Evolutionary conservation across 2,113 vertebrate genomes (phyloP).

Genomic region (Pavo muticus): DNA sequence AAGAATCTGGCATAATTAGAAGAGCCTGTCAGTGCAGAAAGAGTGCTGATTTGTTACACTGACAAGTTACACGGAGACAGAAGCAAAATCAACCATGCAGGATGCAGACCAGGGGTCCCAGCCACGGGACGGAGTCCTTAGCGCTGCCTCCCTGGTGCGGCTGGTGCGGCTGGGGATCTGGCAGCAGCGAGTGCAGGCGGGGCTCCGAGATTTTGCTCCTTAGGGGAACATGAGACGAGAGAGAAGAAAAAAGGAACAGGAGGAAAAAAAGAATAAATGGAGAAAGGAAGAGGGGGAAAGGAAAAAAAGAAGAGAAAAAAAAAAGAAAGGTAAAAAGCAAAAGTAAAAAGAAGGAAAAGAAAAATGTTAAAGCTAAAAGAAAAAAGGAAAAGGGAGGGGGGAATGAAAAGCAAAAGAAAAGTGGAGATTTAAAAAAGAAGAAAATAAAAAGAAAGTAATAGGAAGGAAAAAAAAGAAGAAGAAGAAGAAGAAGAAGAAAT

Average conservation of each 20-base stretch:
- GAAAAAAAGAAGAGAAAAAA: rapidly evolving
- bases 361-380: neutral
- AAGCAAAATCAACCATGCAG: neutral
- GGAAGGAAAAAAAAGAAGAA: too few relatives aligned
- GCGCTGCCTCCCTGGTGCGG: neutral
- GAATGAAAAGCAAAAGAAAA: too few relatives aligned
- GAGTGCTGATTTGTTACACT: neutral
- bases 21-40: neutral
- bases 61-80: neutral
- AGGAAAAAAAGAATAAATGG: too few relatives aligned
- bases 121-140: neutral
- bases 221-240: neutral
- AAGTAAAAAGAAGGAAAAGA: neutral
- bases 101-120: neutral
- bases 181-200: rapidly evolving
- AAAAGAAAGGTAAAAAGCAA: too few relatives aligned
- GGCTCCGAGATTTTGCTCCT: neutral
- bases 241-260: rapidly evolving
- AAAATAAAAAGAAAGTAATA: neutral
- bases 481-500: too few relatives aligned
- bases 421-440: rapidly evolving
- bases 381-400: too few relatives aligned
- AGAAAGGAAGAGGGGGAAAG: neutral
- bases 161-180: neutral
- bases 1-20: neutral